phyloP scores from a whole-genome alignment of 2,113 vertebrate genomes.

The Rhagologus leucostigma region DNA sequence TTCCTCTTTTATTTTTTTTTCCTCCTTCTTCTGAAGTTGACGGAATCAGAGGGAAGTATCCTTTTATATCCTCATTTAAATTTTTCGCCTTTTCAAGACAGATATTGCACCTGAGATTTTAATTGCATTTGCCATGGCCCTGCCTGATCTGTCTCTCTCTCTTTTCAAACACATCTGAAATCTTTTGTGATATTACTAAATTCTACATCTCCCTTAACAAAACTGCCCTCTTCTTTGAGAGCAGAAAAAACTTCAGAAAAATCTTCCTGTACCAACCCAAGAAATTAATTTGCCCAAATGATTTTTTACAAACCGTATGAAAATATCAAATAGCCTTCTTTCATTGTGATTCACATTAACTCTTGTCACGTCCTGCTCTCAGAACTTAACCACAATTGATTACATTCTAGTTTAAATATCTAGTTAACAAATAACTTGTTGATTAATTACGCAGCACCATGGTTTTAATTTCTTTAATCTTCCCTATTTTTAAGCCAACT shows the following conservation, averaged over 20 bases:
- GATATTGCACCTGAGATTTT: not conserved
- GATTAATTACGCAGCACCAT: not conserved
- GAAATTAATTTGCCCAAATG: not conserved
- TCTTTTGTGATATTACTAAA: not conserved
- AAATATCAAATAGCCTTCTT: not conserved
- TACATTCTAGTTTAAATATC: not conserved
- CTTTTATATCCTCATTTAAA: not conserved
- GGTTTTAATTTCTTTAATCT: not conserved
- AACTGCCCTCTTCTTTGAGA: not conserved
- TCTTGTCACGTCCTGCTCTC: not conserved
- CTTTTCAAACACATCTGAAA: not conserved
- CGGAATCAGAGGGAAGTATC: not conserved
- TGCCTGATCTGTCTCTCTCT: not conserved
- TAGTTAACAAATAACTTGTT: not conserved
- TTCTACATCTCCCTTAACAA: not conserved
- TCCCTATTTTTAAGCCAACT: not conserved
- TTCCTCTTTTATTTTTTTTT: rapidly evolving
- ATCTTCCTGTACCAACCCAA: not conserved
- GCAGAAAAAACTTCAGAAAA: not conserved
- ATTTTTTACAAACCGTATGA: not conserved
- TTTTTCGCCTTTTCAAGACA: not conserved
- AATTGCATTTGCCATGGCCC: not conserved
- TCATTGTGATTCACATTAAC: not conserved
- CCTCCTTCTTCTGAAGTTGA: not conserved
- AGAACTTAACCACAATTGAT: not conserved